Evolutionary conservation across 2,888 invertebrate genomes (phyloP), one percentile per base, ranked within the genome.

Genomic region (Clusia tigrina): DNA sequence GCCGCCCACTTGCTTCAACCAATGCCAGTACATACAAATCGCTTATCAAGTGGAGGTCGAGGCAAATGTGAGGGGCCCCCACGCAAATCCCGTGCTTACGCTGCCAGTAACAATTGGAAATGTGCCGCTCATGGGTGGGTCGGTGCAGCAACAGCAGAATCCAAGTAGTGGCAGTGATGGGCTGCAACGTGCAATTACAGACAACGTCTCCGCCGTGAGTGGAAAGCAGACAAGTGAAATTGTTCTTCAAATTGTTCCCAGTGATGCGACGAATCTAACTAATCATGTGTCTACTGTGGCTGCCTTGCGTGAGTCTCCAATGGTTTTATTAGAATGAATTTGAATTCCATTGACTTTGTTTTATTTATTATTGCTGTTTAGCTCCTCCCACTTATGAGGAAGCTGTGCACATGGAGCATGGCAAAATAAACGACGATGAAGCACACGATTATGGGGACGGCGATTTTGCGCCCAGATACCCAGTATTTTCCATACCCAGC

Each of bases 101-200:
- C 68, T 78, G 46, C 82, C 83, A 0, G 70, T 83, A 0, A 80
- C 79, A 10, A 81, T 84, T 54, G 84, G 83, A 10, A 81, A 78
- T 66, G 74, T 82, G 1, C 83, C 84, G 0, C 63, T 81, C 1
- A 56, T 54, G n/a, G 54, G 46, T n/a, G 67, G 64, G 0, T 54
- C 17, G 17, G 42, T 53, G 2, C 42, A 42, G n/a, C n/a, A n/a
- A n/a, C 42, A 42, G 42, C 42, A n/a, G n/a, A n/a, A n/a, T 12
- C 32, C 6, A 32, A 32, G 32, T 32, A 12, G 6, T 1, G 18
- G 24, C 20, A 26, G 46, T 32, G 32, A n/a, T n/a, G n/a, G n/a
- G n/a, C n/a, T n/a, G n/a, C n/a, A n/a, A n/a, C n/a, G n/a, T n/a
- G n/a, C n/a, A n/a, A n/a, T n/a, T n/a, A n/a, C n/a, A n/a, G n/a